phyloP scores from a whole-genome alignment of 2,797 vertebrate species.

The Sebastes cheni region DNA sequence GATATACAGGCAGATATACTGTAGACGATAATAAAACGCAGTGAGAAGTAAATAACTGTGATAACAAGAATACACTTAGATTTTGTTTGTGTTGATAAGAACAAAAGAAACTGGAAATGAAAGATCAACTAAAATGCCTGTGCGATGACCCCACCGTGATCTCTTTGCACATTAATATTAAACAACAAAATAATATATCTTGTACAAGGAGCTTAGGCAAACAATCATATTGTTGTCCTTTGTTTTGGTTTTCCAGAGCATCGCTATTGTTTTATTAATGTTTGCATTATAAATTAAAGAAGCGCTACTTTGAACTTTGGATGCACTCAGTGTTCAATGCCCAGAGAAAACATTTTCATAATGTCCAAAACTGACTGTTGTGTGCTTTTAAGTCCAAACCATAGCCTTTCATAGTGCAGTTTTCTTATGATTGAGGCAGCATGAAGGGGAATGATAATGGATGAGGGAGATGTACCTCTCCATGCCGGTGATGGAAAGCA shows the following conservation, averaged over 20 bases:
- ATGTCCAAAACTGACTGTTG: slow-evolving; percentile 5
- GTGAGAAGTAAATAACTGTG: neutral
- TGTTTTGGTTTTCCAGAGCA: slow-evolving; percentile 36
- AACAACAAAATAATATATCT: slow-evolving; percentile 8
- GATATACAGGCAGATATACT: neutral
- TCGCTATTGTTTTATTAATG: slow-evolving; percentile 60
- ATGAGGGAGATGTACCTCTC: slow-evolving; percentile 2
- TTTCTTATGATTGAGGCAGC: slow-evolving; percentile 18
- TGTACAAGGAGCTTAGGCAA: neutral
- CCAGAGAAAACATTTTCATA: slow-evolving; percentile 10
- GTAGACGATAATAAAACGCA: neutral
- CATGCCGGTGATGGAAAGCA: neutral
- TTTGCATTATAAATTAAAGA: slow-evolving; percentile 50
- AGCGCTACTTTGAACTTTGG: slow-evolving; percentile 41
- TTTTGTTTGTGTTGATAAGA: neutral
- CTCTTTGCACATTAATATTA: slow-evolving; percentile 6
- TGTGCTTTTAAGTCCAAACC: slow-evolving; percentile 19
- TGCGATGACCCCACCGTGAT: neutral
- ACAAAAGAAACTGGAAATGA: neutral
- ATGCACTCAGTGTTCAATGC: slow-evolving; percentile 20
- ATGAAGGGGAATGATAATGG: slow-evolving; percentile 14
- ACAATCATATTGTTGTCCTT: slow-evolving; percentile 14
- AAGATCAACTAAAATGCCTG: neutral
- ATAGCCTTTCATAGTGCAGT: neutral
- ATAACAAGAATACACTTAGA: neutral